Base-by-base conservation (phyloP, 1,140 invertebrate genomes). In the Drosophila nigrodunni region DNA sequence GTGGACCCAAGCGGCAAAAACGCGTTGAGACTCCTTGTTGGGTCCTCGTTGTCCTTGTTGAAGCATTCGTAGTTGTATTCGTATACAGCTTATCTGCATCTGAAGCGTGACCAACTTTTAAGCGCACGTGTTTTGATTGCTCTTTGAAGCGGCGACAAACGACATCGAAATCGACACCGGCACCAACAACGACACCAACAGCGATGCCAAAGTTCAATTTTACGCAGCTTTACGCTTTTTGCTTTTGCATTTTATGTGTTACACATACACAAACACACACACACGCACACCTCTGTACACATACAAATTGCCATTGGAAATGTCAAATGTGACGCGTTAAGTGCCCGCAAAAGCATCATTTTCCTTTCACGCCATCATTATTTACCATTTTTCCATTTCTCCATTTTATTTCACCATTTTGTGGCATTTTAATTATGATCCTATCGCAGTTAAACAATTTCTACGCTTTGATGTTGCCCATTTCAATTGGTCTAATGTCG, bases 171-270 rank as follows among this genome's bases (percentile, higher is more conserved):
- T 2, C 52, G 34, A 55, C 52, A 34, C 0, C 52, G 52, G 39
- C 52, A 54, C 1, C 30, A 21, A 50, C 25, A 54, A 3, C 21
- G 10, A 25, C 21, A 18, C 3, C 59, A 55, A 66, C 43, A 41
- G 34, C 57, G 9, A 61, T 70, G 64, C 34, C 72, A 64, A 75
- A 75, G 72, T 75, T 75, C 79, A 79, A 88, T 86, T 88, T 86
- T 82, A 86, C 82, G 83, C 79, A 82, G 83, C 83, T 88, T 82
- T 87, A 62, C 81, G 82, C 82, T 64, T 80, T 80, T 72, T 82
- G 79, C 77, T 83, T 68, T 66, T 62, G 70, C 66, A 74, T 82
- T 86, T 86, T 79, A 86, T 66, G 82, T 69, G 65, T 60, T 62
- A 64, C 73, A 61, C 74, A 50, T 58, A 64, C 37, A 58, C 60